Evolutionary conservation across 2,888 invertebrate genomes (phyloP), one percentile per base, ranked within the genome.

Genomic region (Caenorhabditis sp.): DNA sequence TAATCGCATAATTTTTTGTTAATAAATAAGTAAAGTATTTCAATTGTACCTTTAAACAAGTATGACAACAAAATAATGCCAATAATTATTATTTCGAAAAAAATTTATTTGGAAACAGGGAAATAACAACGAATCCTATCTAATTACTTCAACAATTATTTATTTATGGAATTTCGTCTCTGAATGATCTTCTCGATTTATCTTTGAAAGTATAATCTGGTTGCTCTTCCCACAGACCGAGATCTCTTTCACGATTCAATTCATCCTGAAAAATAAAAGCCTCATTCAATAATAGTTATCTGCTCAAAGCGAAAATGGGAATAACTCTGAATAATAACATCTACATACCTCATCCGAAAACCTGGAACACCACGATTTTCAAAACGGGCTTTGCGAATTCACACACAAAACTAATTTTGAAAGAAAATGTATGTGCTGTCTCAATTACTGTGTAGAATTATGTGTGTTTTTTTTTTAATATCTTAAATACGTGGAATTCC

Each of bases 151-250:
- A 27, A 27, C 1, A 26, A 17, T 26, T 60, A 26, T 63, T 53
- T 2, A 19, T 21, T 50, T 54, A 72, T 21, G 71, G 85, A 43
- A 84, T 81, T 37, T 83, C 72, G 58, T 86, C 86, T 60, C 78
- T 81, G 79, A 79, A 87, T 17, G 84, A 83, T 54, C 86, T 63
- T 58, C 86, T 77, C 36, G 79, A 79, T 66, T 87, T 87, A 78
- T 88, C 88, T 61, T 88, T 88, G 78, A 80, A 88, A 54, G 79
- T 82, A 62, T 85, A 88, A 77, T 88, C 88, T 6, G 88, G 88
- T 58, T 83, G 77, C 60, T 85, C 83, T 14, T 87, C 84, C 88
- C 88, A 88, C 27, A 88, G 68, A 53, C 88, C 88, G 57, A 88
- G 74, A 21, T 82, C 68, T 6, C 88, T 76, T 70, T 88, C 88